These are phyloP conservation scores for Apeira syringaria DNA, from an alignment of 2,888 invertebrate species.

Conservation along the genomic window DNA sequence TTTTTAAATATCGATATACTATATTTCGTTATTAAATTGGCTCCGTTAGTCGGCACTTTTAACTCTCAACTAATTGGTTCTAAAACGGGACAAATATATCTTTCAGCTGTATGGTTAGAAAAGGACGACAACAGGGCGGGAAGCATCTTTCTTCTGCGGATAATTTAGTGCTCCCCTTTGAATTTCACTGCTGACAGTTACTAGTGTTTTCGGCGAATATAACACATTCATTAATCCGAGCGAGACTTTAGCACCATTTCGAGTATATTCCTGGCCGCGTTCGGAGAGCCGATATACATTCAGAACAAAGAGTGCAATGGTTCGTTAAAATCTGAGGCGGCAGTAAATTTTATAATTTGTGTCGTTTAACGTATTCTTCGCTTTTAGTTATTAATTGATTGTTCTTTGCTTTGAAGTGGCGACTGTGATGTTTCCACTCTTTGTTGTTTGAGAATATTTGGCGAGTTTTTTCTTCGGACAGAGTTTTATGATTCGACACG, in stretches of 20 bases:
- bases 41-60: slow-evolving; percentile 50
- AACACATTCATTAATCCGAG: slow-evolving; percentile 68
- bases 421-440: slow-evolving; percentile 34
- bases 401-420: slow-evolving; percentile 35
- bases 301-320: slow-evolving; percentile 72
- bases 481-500: slow-evolving; percentile 24
- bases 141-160: slow-evolving; percentile 71
- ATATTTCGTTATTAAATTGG: slow-evolving; percentile 31
- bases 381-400: slow-evolving; percentile 49
- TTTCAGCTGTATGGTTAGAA: slow-evolving; percentile 31
- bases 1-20: slow-evolving; percentile 7
- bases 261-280: slow-evolving; percentile 58
- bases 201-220: slow-evolving; percentile 62
- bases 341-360: slow-evolving; percentile 52
- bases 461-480: slow-evolving; percentile 37
- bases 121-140: slow-evolving; percentile 56
- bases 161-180: slow-evolving; percentile 59
- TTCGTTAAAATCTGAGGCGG: slow-evolving; percentile 57
- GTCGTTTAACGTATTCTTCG: slow-evolving; percentile 47
- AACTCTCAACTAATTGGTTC: slow-evolving; percentile 62
- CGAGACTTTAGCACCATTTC: slow-evolving; percentile 48
- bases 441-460: slow-evolving; percentile 38
- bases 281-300: slow-evolving; percentile 31
- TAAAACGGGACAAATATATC: slow-evolving; percentile 47
- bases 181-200: slow-evolving; percentile 58